Base-by-base conservation (phyloP, 2,888 invertebrate species). In the Stegophylla sp. region DNA sequence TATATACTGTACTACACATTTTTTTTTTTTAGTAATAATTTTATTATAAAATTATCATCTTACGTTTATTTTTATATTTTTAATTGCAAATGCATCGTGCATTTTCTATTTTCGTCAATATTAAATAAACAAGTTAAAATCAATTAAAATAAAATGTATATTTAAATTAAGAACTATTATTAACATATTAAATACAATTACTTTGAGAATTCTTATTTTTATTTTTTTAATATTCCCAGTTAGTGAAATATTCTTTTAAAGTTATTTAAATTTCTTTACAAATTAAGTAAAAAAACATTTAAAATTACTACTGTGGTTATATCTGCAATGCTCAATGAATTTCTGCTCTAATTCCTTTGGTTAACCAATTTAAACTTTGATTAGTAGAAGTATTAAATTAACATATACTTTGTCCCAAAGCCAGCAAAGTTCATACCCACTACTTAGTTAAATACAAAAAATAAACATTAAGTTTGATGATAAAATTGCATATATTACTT, bases 281-380 rank as follows among this genome's bases (percentile, higher is more conserved):
- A 51, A 69, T 69, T 69, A 51, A 34, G 28, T 71, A 3, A 41
- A 71, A n/a, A 56, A 71, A 71, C 53, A 41, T 23, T 9, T 3
- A 2, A 53, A 71, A 56, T 41, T 56, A 56, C 53, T 72, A 12
- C 28, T 41, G 26, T 26, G 43, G 26, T 28, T 74, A 7, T 63
- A 63, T 74, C 48, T 48, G 63, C 48, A 63, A 48, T 74, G 74
- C 48, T 48, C 74, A 48, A 74, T 63, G 10, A 56, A 61, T 28
- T 74, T 74, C 74, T 74, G 48, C 63, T 28, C 20, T 48, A 34
- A 74, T 74, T 74, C 28, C 63, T 74, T 63, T 48, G 15, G 28
- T 48, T 74, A 28, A 9, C 48, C 48, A 34, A n/a, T 74, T 73
- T 48, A 48, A 74, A 74, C 63, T 63, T 74, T 74, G 15, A 51